phyloP scores from a whole-genome alignment of 2,797 vertebrate species.

The Pteropus rufus region DNA sequence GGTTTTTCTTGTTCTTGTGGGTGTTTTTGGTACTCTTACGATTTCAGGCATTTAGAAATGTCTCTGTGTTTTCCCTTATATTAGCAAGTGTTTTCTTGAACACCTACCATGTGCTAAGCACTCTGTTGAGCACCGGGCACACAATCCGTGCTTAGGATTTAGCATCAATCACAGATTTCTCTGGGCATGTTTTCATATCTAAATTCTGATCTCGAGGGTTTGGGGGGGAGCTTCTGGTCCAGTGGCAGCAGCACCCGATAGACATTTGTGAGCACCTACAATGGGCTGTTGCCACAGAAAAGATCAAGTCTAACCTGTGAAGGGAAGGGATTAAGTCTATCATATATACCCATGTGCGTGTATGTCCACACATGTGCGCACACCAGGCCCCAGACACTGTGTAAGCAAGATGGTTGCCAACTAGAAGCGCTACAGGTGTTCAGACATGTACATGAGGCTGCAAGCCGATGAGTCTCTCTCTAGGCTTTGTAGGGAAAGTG shows the following conservation, averaged over 20 bases:
- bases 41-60: background rate
- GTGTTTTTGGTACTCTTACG: background rate
- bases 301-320: background rate
- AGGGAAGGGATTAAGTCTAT: background rate
- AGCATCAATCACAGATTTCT: background rate
- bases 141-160: background rate
- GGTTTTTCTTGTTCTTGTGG: background rate
- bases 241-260: background rate
- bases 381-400: background rate
- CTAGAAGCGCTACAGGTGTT: fast-evolving
- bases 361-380: background rate
- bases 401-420: background rate
- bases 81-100: background rate
- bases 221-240: background rate
- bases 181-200: background rate
- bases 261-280: background rate
- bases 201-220: background rate
- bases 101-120: background rate
- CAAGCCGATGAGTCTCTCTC: background rate
- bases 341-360: fast-evolving
- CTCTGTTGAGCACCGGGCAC: background rate
- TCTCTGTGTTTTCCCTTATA: background rate
- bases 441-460: background rate
- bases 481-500: background rate
- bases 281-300: background rate